Percentiles rank a stretch among this genome's conserved stretches.
Evolutionary conservation across 1,140 invertebrate species (phyloP).

Genomic region (Sinonovacula constricta): DNA sequence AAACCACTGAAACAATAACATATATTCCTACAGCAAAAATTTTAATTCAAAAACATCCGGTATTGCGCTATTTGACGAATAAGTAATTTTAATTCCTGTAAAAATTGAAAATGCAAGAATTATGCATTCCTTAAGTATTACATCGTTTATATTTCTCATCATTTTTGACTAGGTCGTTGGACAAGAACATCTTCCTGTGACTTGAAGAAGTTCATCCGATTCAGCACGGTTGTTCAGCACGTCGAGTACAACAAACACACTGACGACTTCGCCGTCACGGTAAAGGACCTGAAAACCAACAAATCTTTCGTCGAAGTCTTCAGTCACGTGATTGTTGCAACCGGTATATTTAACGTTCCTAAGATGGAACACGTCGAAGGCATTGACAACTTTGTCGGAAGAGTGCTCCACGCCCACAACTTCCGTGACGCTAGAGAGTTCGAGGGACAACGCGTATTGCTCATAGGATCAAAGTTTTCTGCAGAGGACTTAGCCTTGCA

Average conservation of each 20-base stretch:
- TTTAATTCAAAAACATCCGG: background rate
- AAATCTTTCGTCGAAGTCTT: background rate
- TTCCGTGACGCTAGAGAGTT: constrained; percentile 38
- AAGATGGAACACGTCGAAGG: constrained; percentile 21
- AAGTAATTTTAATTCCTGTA: constrained; percentile 8
- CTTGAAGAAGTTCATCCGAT: constrained; percentile 19
- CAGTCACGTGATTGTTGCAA: constrained; percentile 41
- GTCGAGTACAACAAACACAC: constrained; percentile 30
- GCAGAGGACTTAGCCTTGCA: constrained; percentile 40
- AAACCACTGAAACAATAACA: no score
- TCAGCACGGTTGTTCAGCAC: constrained; percentile 27
- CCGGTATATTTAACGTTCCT: constrained; percentile 39
- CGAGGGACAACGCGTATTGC: constrained; percentile 30
- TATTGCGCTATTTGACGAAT: background rate
- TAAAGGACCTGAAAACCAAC: constrained; percentile 11
- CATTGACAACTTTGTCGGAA: constrained; percentile 41
- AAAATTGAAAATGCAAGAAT: no score
- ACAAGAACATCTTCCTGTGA: constrained; percentile 12
- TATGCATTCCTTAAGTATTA: no score
- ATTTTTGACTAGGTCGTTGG: constrained; percentile 23
- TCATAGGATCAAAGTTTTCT: constrained; percentile 37
- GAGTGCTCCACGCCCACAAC: constrained; percentile 41
- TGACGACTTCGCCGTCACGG: constrained; percentile 36
- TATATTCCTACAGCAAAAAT: no score
- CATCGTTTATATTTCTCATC: no score